Evolutionary conservation across 2,113 vertebrate species (phyloP).

Genomic region (Lepus americanus): DNA sequence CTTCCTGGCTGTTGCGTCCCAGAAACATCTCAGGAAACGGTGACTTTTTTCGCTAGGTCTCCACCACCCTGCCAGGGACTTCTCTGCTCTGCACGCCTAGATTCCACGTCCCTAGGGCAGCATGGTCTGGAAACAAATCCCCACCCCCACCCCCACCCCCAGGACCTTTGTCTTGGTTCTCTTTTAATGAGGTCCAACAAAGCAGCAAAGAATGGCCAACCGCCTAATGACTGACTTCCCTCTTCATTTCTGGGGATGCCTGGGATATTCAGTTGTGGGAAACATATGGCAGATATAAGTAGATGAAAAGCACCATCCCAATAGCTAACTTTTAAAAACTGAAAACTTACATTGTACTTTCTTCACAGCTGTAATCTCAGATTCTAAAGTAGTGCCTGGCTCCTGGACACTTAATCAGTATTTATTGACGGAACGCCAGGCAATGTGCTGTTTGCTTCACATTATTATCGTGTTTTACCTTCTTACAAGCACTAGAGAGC

Average conservation of each 20-base stretch:
- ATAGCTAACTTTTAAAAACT: not conserved
- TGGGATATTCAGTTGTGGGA: not conserved
- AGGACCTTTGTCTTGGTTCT: not conserved
- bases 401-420: not conserved
- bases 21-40: not conserved
- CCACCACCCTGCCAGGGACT: not conserved
- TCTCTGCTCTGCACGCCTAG: not conserved
- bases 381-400: not conserved
- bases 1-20: not conserved
- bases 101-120: not conserved
- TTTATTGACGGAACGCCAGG: not conserved
- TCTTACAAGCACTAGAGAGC: not conserved
- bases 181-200: not conserved
- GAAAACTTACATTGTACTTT: not conserved
- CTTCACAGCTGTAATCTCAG: not conserved
- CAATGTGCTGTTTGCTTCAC: not conserved
- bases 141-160: not conserved
- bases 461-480: not conserved
- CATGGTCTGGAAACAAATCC: not conserved
- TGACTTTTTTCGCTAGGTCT: not conserved
- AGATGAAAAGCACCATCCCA: not conserved
- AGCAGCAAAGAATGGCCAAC: not conserved
- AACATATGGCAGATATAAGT: not conserved
- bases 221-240: not conserved
- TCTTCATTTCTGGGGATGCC: not conserved